Base-by-base conservation (phyloP, 2,888 invertebrate species). In the Gandaritis pyraliata region DNA sequence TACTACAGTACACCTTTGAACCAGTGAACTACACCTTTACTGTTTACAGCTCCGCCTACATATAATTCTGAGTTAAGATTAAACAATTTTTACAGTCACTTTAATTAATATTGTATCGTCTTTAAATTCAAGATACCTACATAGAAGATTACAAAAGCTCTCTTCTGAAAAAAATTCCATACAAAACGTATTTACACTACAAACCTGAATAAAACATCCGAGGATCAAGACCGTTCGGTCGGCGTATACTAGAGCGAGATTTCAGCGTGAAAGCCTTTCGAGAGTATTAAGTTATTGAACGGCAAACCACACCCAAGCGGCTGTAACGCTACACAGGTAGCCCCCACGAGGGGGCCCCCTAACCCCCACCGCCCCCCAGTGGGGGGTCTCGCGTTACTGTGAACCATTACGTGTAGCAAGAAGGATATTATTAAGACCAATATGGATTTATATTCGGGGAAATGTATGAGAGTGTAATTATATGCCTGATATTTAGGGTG, bases 281-380 rank as follows among this genome's bases (percentile, higher is more conserved):
- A 88, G 88, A 87, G 92, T 92, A 92, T 92, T 90, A 92, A 90
- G 91, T 92, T 92, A 92, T 92, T 88, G 92, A 92, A 92, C 92
- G 91, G 92, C 92, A 92, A 92, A 92, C 91, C 92, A 92, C 92
- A 92, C 92, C 92, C 92, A 82, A 83, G 82, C 82, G 83, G 79
- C 85, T 88, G 90, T 88, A 87, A 88, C 87, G 83, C 81, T 85
- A 85, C 84, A 85, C 85, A 83, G 85, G 81, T 81, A 78, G 80
- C 83, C 74, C 78, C 72, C 68, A 66, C 70, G 71, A 68, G 73
- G 70, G 58, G 39, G 45, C 51, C 43, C 60, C 65, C 68, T 63
- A 46, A 47, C 54, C 68, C 71, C 74, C 71, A 62, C 61, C 65
- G 72, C 16, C 16, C 16, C 43, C 43, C 15, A 67, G 66, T 66